Base-by-base conservation (phyloP, 2,113 vertebrate species). In the Limnothrissa miodon region DNA sequence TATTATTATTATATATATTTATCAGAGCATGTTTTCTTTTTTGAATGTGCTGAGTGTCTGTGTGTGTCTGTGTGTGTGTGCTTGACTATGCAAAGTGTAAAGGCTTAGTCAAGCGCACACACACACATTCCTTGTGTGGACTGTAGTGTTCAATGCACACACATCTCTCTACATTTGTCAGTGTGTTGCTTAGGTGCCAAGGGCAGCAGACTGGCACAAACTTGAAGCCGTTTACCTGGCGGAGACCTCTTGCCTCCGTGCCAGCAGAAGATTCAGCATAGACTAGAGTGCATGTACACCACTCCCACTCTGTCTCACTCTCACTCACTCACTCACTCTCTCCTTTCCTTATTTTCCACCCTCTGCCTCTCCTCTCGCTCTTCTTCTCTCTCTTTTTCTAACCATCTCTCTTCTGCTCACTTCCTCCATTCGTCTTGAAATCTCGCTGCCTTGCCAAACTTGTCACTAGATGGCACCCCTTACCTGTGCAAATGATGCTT, bases 401-500 rank as follows among this genome's bases (percentile, higher is more conserved):
- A n/a, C n/a, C n/a, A 78, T 9, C 10, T 83, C 36, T 83, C 42
- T 82, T 11, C 21, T 0, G 1, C 23, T 29, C 13, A 23, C 53
- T 19, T 5, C 51, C 44, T 48, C 29, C 39, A 56, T 45, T 0
- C n/a, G n/a, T 70, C 23, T 45, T 9, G n/a, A 42, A 42, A 1
- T 59, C 39, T 45, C 81, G 46, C 48, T 62, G 29, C 15, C 66
- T 74, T 29, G 10, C 25, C 5, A 74, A 45, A 78, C 8, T 62
- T 86, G 45, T 81, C 81, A 84, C 86, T 88, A 87, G 85, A 86
- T 85, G 85, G 80, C 85, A 44, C 39, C 23, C 82, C 81, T 80
- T 42, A 81, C 79, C 70, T 13, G 80, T 39, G 13, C 66, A 74
- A 36, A 21, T 0, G 11, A 74, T 13, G 62, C 10, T 11, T 62